A percentile compares a stretch with the other conserved stretches of the same genome.
phyloP scores from a whole-genome alignment of 2,888 invertebrate genomes.

The Dolomedes plantarius region DNA sequence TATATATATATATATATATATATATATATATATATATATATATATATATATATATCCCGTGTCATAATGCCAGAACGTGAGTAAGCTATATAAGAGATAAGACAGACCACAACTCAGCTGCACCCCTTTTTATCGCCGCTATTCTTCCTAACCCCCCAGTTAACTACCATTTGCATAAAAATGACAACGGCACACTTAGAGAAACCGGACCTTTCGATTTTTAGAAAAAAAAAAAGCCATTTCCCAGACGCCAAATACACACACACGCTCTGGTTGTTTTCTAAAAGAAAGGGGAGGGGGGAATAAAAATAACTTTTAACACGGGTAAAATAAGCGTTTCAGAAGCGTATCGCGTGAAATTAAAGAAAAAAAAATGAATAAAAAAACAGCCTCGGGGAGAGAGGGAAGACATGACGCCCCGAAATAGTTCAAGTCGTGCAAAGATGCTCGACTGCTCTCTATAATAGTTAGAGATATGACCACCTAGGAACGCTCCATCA shows the following conservation, averaged over 20 bases:
- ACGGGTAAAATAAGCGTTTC: neutral
- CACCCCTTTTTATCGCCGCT: too few species aligned
- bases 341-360: neutral
- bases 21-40: too few species aligned
- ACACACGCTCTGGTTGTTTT: conserved; percentile 7
- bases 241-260: neutral
- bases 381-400: neutral
- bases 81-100: too few species aligned
- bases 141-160: too few species aligned
- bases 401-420: neutral
- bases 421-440: neutral
- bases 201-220: neutral
- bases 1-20: too few species aligned
- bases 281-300: neutral
- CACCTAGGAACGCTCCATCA: neutral
- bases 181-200: neutral
- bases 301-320: neutral
- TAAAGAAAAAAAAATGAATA: neutral
- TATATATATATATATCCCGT: too few species aligned
- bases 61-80: too few species aligned
- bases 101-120: too few species aligned
- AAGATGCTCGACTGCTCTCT: neutral
- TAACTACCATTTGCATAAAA: too few species aligned
- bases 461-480: neutral
- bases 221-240: too few species aligned